A percentile compares a stretch with the other conserved stretches of the same genome.
phyloP scores from a whole-genome alignment of 92 coral and sea anemone genomes.

The Epizoanthus scotinus region DNA sequence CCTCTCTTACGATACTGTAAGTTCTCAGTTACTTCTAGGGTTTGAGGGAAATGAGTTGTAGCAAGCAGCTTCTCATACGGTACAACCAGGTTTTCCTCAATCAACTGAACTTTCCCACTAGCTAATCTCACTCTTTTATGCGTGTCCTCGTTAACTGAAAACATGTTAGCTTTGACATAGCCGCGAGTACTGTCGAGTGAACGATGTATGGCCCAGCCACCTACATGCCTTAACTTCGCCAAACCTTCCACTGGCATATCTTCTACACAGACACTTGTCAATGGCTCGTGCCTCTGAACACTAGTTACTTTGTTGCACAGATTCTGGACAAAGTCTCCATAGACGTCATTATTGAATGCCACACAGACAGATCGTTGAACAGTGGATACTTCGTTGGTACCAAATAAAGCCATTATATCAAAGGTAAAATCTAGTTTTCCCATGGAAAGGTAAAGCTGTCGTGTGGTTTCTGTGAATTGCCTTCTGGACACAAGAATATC shows the following conservation, averaged over 20 bases:
- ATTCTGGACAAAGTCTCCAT: not conserved
- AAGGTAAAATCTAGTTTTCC: too few species aligned
- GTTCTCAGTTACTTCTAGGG: conserved; percentile 52
- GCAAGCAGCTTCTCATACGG: conserved; percentile 28
- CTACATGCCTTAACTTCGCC: conserved; percentile 60
- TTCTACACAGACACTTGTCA: conserved; percentile 11
- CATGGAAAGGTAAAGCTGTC: not conserved
- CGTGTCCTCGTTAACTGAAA: too few species aligned
- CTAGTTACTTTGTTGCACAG: not conserved
- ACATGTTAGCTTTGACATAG: conserved; percentile 31
- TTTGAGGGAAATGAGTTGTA: conserved; percentile 16
- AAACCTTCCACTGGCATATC: conserved; percentile 47
- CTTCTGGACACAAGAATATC: not conserved
- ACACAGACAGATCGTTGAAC: not conserved
- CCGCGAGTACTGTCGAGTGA: conserved; percentile 26
- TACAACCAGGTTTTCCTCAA: conserved; percentile 38
- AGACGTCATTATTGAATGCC: not conserved
- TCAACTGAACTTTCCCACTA: not conserved
- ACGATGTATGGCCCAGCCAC: conserved; percentile 58
- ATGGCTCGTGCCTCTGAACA: not conserved
- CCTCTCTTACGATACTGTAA: conserved; percentile 56
- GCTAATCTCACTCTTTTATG: too few species aligned
- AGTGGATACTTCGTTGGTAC: not conserved
- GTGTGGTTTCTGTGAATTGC: not conserved
- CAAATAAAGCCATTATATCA: not conserved